Evolutionary conservation across 2,113 vertebrate species (phyloP).

Genomic region (Lophotis ruficrista): DNA sequence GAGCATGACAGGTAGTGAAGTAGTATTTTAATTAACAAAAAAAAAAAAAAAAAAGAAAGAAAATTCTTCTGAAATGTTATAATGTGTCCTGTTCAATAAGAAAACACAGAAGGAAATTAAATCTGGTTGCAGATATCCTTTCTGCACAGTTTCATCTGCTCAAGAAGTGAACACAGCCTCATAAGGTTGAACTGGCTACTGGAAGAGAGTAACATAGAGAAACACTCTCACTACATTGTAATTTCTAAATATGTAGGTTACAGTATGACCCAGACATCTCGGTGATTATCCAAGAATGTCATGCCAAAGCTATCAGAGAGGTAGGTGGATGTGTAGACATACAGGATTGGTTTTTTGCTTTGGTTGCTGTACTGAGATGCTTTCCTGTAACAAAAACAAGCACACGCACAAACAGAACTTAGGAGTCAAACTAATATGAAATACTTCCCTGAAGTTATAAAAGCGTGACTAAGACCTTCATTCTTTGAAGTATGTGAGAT

Average conservation of each 20-base stretch:
- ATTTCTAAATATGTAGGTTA: not conserved
- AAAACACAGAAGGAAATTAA: not conserved
- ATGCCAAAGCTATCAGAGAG: not conserved
- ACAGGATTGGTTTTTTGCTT: not conserved
- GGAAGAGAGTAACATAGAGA: not conserved
- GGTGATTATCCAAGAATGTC: not conserved
- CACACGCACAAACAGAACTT: not conserved
- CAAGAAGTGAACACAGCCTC: not conserved
- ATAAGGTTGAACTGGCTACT: not conserved
- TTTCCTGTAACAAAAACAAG: not conserved
- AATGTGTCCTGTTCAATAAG: not conserved
- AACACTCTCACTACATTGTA: not conserved
- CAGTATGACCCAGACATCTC: not conserved
- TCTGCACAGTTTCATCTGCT: not conserved
- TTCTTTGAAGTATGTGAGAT: constrained; percentile 14
- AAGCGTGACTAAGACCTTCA: not conserved
- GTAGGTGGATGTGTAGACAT: not conserved
- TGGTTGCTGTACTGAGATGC: not conserved
- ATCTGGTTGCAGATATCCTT: not conserved
- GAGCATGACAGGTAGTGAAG: not conserved
- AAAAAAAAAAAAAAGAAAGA: too few relatives aligned
- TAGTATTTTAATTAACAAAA: constrained; percentile 8
- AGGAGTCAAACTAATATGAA: not conserved
- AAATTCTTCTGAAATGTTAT: not conserved
- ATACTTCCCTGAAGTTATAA: not conserved